phyloP scores from a whole-genome alignment of 2,888 invertebrate species.

The Machimus atricapillus region DNA sequence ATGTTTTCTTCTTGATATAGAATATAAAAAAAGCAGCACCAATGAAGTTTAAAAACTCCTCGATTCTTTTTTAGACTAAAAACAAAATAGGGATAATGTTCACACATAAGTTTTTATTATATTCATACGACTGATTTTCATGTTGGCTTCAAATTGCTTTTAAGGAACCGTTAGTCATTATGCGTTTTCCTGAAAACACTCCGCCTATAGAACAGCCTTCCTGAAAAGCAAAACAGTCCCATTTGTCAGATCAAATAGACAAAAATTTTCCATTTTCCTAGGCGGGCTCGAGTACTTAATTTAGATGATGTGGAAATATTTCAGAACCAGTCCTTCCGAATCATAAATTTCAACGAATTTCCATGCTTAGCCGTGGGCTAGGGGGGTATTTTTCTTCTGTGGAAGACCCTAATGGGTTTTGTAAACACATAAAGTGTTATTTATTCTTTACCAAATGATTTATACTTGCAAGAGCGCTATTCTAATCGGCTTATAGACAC shows the following conservation, averaged over 20 bases:
- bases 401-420: background rate
- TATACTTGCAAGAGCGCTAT: background rate
- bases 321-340: background rate
- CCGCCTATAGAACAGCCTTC: background rate
- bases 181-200: background rate
- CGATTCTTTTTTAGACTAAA: background rate
- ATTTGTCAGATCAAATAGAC: background rate
- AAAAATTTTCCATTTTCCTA: conserved; percentile 17
- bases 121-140: background rate
- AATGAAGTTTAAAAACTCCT: too few species aligned
- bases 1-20: too few species aligned
- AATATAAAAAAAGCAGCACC: too few species aligned
- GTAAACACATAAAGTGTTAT: background rate
- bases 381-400: background rate
- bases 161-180: background rate
- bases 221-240: background rate
- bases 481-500: background rate
- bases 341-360: background rate
- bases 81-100: background rate
- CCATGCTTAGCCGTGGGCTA: background rate
- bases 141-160: background rate
- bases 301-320: background rate
- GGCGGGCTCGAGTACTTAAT: background rate
- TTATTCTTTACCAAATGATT: background rate
- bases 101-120: background rate